Evolutionary conservation across 2,888 invertebrate species (phyloP), one percentile per base, ranked within the genome.

Genomic region (Ptychoptera albimana): DNA sequence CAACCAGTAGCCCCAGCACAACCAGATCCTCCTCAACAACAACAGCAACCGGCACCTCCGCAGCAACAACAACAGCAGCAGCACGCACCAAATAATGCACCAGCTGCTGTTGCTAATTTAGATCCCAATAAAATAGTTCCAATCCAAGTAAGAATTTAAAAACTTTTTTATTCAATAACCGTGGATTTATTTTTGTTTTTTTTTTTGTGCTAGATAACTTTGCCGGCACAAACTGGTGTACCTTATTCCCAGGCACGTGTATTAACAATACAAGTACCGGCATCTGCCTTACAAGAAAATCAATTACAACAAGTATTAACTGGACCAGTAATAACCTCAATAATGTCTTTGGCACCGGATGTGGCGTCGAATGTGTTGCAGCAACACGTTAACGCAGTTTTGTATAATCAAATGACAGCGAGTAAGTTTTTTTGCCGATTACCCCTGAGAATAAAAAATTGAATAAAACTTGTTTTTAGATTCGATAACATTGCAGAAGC

Each of bases 231-330:
- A 57, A 75, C 82, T 2, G 82, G 82, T 8, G 74, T 76, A 31
- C 72, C 75, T 1, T 79, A 79, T 50, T 74, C 78, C 14, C 75
- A 77, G 23, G 60, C 64, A 48, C 75, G 87, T 49, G 76, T 85
- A 38, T 74, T 89, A 46, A 87, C 86, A n/a, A 87, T 89, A 59
- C 87, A 88, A 67, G 88, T 89, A 55, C 88, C 89, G 48, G 85
- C 85, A 16, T 80, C 85, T 10, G 86, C 87, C 29, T 70, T 89
- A 43, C 80, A 82, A 64, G 79, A 82, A 58, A 73, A 75, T 55
- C 75, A 74, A 55, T 59, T 75, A 13, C 75, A 75, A 52, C 75
- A 64, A 61, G 82, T 88, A 44, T 70, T 89, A 49, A 87, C 88
- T 35, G 86, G 87, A 35, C 85, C 89, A 43, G 79, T 91, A 42